phyloP scores from a whole-genome alignment of 2,888 invertebrate species.

The Salpingus planirostris region DNA sequence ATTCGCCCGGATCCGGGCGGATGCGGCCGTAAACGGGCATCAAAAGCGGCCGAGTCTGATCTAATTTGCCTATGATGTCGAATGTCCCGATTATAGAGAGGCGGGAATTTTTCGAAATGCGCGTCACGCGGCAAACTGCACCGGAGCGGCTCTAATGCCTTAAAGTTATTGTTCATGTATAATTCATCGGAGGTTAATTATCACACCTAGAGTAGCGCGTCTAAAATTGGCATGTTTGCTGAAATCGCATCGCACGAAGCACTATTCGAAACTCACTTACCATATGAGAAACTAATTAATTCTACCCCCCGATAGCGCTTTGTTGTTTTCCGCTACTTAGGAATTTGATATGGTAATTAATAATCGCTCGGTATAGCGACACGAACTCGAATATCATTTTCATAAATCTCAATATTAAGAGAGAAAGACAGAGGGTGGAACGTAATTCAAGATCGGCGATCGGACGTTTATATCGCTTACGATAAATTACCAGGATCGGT shows the following conservation, averaged over 20 bases:
- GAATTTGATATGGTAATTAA: slow-evolving; percentile 16
- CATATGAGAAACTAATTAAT: slow-evolving; percentile 16
- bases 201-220: slow-evolving; percentile 13
- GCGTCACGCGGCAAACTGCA: slow-evolving; percentile 13
- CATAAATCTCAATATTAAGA: slow-evolving; percentile 9
- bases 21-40: too few species aligned
- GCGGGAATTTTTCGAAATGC: too few species aligned
- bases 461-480: too few species aligned
- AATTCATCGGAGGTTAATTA: slow-evolving; percentile 21
- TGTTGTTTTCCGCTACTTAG: slow-evolving; percentile 12
- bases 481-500: background rate
- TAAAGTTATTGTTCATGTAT: slow-evolving; percentile 18
- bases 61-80: too few species aligned
- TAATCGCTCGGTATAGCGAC: slow-evolving; percentile 6
- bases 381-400: slow-evolving; percentile 9
- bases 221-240: slow-evolving; percentile 8
- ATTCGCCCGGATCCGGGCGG: too few species aligned
- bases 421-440: background rate
- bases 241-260: slow-evolving; percentile 6
- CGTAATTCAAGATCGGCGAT: slow-evolving; percentile 1
- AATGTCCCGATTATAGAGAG: too few species aligned
- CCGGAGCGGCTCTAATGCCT: slow-evolving; percentile 16
- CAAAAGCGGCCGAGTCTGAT: too few species aligned
- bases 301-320: slow-evolving; percentile 10
- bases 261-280: slow-evolving; percentile 11